Evolutionary conservation across 2,888 invertebrate species (phyloP).

Genomic region (Cyclophora albipunctata): DNA sequence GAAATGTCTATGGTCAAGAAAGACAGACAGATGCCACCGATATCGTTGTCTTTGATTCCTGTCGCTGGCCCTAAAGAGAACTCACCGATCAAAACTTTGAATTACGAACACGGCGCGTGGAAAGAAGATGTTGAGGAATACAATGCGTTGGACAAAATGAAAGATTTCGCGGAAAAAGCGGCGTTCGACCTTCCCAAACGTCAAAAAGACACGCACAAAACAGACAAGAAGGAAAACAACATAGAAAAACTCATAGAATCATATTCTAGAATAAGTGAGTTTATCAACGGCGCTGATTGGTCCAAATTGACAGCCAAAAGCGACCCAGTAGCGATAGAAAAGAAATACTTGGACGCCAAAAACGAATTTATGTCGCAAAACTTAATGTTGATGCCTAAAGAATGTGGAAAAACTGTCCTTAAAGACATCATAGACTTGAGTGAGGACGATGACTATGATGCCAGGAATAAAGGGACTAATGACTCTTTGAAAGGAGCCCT

Average conservation of each 20-base stretch:
- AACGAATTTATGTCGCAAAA: slow-evolving; percentile 69
- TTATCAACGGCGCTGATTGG: slow-evolving; percentile 71
- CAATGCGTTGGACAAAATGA: slow-evolving; percentile 70
- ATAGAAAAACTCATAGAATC: slow-evolving; percentile 60
- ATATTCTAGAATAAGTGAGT: slow-evolving; percentile 66
- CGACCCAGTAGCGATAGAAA: slow-evolving; percentile 54
- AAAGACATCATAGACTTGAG: slow-evolving; percentile 63
- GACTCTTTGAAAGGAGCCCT: slow-evolving; percentile 26
- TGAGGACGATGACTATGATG: slow-evolving; percentile 44
- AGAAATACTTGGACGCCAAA: slow-evolving; percentile 66
- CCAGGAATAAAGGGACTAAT: slow-evolving; percentile 50
- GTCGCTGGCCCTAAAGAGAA: slow-evolving; percentile 57
- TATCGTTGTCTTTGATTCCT: slow-evolving; percentile 65
- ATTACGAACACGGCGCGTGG: slow-evolving; percentile 48
- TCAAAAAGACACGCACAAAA: slow-evolving; percentile 31
- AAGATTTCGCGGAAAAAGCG: slow-evolving; percentile 68
- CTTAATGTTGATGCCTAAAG: slow-evolving; percentile 61
- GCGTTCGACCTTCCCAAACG: slow-evolving; percentile 63
- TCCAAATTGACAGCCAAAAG: slow-evolving; percentile 49
- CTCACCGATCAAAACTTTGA: slow-evolving; percentile 50
- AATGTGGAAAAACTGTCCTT: slow-evolving; percentile 42
- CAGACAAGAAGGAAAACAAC: slow-evolving; percentile 47
- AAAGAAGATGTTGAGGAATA: slow-evolving; percentile 58
- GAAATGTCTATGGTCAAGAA: slow-evolving; percentile 51
- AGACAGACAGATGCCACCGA: slow-evolving; percentile 64